These are phyloP conservation scores for Trichogramma evanescens DNA, from an alignment of 2,888 invertebrate species.

Conservation along the genomic window DNA sequence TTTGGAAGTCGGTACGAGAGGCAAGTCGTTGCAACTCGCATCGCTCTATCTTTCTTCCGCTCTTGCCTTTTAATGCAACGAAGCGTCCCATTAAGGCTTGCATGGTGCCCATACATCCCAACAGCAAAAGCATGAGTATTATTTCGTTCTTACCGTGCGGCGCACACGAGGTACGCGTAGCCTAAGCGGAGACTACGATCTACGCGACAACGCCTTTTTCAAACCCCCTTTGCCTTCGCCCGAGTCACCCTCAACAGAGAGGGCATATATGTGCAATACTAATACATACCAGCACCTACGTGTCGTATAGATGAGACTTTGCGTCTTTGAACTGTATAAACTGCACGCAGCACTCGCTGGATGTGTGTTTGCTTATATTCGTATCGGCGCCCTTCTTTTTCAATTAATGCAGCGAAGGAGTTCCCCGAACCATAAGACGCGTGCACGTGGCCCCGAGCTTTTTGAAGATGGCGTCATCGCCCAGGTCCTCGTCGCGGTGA, in stretches of 20 bases:
- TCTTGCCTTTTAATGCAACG: conserved; percentile 19
- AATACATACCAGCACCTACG: too few species aligned
- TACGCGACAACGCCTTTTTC: not conserved
- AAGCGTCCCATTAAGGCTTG: conserved; percentile 19
- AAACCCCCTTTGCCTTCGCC: not conserved
- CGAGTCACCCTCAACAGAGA: not conserved
- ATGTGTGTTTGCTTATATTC: not conserved
- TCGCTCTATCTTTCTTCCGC: not conserved
- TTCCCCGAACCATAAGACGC: conserved; percentile 2
- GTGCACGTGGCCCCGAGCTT: conserved; percentile 9
- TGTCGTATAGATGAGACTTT: too few species aligned
- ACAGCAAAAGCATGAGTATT: conserved; percentile 5
- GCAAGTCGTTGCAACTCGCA: not conserved
- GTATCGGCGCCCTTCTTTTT: conserved; percentile 18
- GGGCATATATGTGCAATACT: too few species aligned
- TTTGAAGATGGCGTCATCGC: conserved; percentile 15
- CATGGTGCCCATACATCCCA: too few species aligned
- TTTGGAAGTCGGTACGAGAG: conserved; percentile 18
- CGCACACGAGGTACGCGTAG: not conserved
- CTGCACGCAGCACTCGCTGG: too few species aligned
- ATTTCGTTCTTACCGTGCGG: conserved; percentile 17
- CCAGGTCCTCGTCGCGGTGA: too few species aligned
- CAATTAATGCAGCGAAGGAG: conserved; percentile 19
- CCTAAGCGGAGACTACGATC: not conserved
- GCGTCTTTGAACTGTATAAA: too few species aligned